phyloP scores from a whole-genome alignment of 1,140 invertebrate genomes.

The Homalodisca vitripennis region DNA sequence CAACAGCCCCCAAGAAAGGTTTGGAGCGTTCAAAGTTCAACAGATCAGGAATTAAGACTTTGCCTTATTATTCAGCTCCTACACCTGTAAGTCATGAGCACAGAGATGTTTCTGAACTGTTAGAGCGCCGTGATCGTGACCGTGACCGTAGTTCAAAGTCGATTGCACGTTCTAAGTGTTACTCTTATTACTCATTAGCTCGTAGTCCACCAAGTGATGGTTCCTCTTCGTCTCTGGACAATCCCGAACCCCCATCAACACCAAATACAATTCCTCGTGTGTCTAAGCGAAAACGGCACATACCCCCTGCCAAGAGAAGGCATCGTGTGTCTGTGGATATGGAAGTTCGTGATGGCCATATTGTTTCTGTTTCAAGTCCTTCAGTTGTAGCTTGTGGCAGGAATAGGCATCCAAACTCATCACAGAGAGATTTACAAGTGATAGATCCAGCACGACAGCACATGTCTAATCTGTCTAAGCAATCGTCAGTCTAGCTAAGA shows the following conservation, averaged over 20 bases:
- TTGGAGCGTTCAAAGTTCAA: slow-evolving; percentile 26
- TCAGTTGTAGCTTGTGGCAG: slow-evolving; percentile 36
- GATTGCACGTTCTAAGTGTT: slow-evolving; percentile 41
- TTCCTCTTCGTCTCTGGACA: slow-evolving; percentile 43
- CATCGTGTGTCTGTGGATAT: slow-evolving; percentile 35
- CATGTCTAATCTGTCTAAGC: slow-evolving; percentile 35
- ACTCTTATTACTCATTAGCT: slow-evolving; percentile 45
- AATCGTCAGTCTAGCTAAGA: slow-evolving; percentile 38
- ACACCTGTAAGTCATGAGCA: slow-evolving; percentile 29
- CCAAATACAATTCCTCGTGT: slow-evolving; percentile 44
- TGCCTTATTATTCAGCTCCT: slow-evolving; percentile 36
- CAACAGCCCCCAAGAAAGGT: slow-evolving; percentile 6
- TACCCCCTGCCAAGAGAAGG: slow-evolving; percentile 35
- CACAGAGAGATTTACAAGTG: slow-evolving; percentile 23
- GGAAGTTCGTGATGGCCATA: slow-evolving; percentile 36
- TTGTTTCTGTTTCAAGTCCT: slow-evolving; percentile 38
- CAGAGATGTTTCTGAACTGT: slow-evolving; percentile 27
- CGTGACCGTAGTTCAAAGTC: slow-evolving; percentile 31
- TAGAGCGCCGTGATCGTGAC: slow-evolving; percentile 2
- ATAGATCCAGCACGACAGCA: slow-evolving; percentile 23
- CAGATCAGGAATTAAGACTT: slow-evolving; percentile 27
- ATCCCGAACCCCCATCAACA: slow-evolving; percentile 39
- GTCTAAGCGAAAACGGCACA: slow-evolving; percentile 41
- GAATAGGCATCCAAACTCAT: slow-evolving; percentile 24
- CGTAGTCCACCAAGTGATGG: slow-evolving; percentile 45